Conservation (phyloP, 2,113 vertebrate species). For the Myocastor coypus region DNA sequence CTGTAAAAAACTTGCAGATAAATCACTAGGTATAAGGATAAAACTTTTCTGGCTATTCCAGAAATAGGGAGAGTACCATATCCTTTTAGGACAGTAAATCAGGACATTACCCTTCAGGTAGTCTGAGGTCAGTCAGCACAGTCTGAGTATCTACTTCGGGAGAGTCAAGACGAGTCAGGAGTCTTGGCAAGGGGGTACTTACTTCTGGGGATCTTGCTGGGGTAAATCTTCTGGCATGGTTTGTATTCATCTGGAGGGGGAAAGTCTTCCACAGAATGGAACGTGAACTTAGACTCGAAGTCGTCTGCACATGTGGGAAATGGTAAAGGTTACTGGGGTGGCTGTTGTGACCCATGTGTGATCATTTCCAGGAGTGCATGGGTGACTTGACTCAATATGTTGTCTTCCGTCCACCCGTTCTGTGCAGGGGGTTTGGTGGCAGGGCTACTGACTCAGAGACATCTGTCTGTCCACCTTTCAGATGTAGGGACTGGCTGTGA, state of each 20-base stretch:
- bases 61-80: background rate
- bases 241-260: slow-evolving; percentile 97
- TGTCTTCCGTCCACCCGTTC: background rate
- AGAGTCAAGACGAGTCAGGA: background rate
- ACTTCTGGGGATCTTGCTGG: slow-evolving; percentile 96
- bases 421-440: background rate
- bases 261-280: slow-evolving; percentile 96
- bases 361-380: background rate
- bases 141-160: background rate
- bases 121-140: background rate
- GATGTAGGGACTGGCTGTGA: background rate
- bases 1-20: background rate
- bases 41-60: background rate
- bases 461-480: background rate
- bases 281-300: slow-evolving; percentile 99
- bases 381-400: background rate
- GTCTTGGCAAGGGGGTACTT: slow-evolving; percentile 70
- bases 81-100: background rate
- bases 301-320: slow-evolving; percentile 87
- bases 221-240: slow-evolving; percentile 94
- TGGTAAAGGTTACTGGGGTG: background rate
- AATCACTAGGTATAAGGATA: background rate
- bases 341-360: background rate
- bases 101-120: background rate
- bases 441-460: background rate